Conservation (phyloP, 2,113 vertebrate species). For the Procavia capensis region DNA sequence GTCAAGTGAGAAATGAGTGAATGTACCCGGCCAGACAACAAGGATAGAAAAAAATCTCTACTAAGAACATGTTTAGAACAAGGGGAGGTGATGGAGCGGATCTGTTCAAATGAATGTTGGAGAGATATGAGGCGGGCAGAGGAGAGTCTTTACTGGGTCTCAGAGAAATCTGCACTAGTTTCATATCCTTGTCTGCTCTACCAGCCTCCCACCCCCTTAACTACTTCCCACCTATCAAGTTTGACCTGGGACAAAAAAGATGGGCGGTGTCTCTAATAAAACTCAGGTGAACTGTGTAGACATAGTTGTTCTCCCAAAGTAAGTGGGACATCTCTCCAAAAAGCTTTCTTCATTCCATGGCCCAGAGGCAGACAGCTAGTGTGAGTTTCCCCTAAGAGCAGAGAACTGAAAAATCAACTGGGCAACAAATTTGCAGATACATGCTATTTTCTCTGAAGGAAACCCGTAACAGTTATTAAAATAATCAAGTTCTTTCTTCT, state of each 20-base stretch:
- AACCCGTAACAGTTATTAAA: not conserved
- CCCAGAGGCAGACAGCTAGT: not conserved
- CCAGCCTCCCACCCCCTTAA: not conserved
- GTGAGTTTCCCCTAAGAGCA: not conserved
- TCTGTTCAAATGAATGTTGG: not conserved
- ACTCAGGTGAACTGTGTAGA: not conserved
- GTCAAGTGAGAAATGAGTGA: not conserved
- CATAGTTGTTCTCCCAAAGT: not conserved
- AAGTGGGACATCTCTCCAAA: not conserved
- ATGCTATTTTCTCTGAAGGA: not conserved
- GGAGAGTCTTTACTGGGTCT: not conserved
- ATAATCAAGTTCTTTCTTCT: not conserved
- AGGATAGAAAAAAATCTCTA: not conserved
- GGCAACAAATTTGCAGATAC: not conserved
- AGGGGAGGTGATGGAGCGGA: too few relatives aligned
- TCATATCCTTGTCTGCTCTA: not conserved
- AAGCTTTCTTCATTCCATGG: not conserved
- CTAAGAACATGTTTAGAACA: not conserved
- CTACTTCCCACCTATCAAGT: not conserved
- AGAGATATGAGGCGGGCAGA: not conserved
- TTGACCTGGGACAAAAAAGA: not conserved
- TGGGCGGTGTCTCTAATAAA: not conserved
- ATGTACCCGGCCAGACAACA: not conserved
- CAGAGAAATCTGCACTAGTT: not conserved
- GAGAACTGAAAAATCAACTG: not conserved